These are phyloP conservation scores for Lophotriccus pileatus DNA, from an alignment of 2,797 vertebrate species.

Conservation along the genomic window DNA sequence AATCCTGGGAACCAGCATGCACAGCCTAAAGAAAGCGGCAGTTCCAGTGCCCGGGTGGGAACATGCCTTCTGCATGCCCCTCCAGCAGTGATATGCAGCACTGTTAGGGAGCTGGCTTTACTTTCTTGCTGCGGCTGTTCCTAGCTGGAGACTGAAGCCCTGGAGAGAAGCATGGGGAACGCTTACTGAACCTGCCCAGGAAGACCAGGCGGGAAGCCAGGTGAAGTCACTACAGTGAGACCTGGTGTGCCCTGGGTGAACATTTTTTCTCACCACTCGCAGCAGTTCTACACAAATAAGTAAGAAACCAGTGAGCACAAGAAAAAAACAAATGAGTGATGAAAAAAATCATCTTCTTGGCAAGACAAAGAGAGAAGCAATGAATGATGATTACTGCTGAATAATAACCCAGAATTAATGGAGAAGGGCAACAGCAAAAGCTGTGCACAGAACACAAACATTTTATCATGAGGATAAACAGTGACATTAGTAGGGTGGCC, in stretches of 20 bases:
- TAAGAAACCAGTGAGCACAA: not conserved
- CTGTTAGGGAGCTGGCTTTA: not conserved
- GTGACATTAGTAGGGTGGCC: not conserved
- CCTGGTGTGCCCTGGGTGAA: not conserved
- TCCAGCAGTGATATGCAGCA: not conserved
- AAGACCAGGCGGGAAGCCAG: not conserved
- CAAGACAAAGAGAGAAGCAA: not conserved
- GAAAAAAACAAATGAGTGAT: not conserved
- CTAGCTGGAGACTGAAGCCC: not conserved
- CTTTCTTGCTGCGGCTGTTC: not conserved
- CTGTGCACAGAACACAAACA: constrained; percentile 23
- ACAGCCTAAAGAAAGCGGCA: not conserved
- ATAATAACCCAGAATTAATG: constrained; percentile 31
- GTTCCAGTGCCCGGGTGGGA: not conserved
- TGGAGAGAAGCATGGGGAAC: not conserved
- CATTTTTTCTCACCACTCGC: not conserved
- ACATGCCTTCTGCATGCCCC: not conserved
- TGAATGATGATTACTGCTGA: constrained; percentile 10
- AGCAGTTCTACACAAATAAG: not conserved
- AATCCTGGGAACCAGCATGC: not conserved
- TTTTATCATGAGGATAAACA: constrained; percentile 18
- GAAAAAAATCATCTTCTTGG: not conserved
- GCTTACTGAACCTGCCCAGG: not conserved
- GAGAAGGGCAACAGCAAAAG: constrained; percentile 29
- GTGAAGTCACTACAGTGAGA: not conserved